These are phyloP conservation scores for Corydoras sp. DNA, from an alignment of 2,113 vertebrate genomes.

Conservation along the genomic window DNA sequence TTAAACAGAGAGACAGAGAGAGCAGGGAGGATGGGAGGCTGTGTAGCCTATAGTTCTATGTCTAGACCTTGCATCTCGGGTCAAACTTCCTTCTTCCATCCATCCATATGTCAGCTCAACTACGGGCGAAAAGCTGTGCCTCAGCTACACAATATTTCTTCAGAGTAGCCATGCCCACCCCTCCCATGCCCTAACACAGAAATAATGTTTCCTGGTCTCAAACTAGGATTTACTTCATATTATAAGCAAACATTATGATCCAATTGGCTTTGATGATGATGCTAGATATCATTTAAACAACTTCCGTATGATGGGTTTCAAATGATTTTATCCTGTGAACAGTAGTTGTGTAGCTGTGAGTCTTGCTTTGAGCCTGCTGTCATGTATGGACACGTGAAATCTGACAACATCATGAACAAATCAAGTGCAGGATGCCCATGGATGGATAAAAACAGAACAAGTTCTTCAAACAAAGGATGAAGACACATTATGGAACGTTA, in stretches of 20 bases:
- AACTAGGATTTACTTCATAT: not conserved
- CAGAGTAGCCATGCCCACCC: not conserved
- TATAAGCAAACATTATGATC: not conserved
- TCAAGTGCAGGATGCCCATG: slow-evolving; percentile 44
- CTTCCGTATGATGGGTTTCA: no score
- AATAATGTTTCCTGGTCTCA: not conserved
- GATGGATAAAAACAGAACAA: slow-evolving; percentile 50
- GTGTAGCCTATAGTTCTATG: slow-evolving; percentile 42
- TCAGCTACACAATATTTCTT: slow-evolving; percentile 5
- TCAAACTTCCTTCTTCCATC: slow-evolving; percentile 9
- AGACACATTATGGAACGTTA: not conserved
- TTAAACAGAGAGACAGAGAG: slow-evolving; percentile 11
- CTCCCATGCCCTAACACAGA: not conserved
- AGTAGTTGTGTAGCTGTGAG: not conserved
- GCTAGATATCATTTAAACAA: not conserved
- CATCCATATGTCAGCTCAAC: slow-evolving; percentile 18
- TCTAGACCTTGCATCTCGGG: slow-evolving; percentile 15
- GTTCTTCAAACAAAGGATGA: slow-evolving; percentile 24
- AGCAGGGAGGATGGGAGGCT: slow-evolving; percentile 50
- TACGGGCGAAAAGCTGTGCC: slow-evolving; percentile 6
- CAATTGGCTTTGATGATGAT: not conserved
- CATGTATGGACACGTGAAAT: slow-evolving; percentile 41
- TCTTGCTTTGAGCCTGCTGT: slow-evolving; percentile 45
- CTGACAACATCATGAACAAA: slow-evolving; percentile 52
- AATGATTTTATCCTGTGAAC: not conserved